Base-by-base conservation (phyloP, 30 jellyfish, hydroid and myxozoan genomes). In the Aurelia aurita region DNA sequence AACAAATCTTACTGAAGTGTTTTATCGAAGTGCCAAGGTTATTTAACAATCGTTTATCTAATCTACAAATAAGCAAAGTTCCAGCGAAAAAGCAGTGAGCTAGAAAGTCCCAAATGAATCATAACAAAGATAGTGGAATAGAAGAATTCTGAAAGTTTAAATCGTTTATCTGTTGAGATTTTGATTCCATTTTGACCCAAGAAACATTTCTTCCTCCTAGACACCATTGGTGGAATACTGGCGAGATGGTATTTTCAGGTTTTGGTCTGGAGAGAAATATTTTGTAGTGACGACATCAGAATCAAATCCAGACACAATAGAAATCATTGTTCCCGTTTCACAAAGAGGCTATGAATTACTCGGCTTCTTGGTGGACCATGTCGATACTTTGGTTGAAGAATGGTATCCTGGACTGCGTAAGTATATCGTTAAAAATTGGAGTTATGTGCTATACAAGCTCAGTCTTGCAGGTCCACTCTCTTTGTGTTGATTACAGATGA, bases 361-460 rank as follows among this genome's bases (percentile, higher is more conserved):
- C 67, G 98, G 97, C 2, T 84, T 68, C 43, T 54, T 93, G 32
- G 97, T 93, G 13, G 97, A 93, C 69, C 88, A 80, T 35, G 74
- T 93, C 47, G 98, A 93, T 55, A 57, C 89, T 4, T 67, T 93
- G 39, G 55, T 93, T 15, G 97, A 93, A 72, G 98, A 93, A 58
- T 93, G 98, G 98, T 93, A 93, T 49, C 98, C 98, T 0, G 97
- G 96, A 10, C 96, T 93, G 11, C 34, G 97, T 72, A 89, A 69
- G 91, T 59, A n/a, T n/a, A n/a, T n/a, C n/a, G n/a, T n/a, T n/a
- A 7, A 27, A 39, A 39, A 5, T 59, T 69, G 43, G 28, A n/a
- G 4, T 16, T 27, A 29, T 31, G 1, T 59, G 82, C 7, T 39
- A 5, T 72, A n/a, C 28, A 14, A 21, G 39, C 5, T 31, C 5